phyloP scores from a whole-genome alignment of 2,113 vertebrate species.

The Oreochromis tanganicae region DNA sequence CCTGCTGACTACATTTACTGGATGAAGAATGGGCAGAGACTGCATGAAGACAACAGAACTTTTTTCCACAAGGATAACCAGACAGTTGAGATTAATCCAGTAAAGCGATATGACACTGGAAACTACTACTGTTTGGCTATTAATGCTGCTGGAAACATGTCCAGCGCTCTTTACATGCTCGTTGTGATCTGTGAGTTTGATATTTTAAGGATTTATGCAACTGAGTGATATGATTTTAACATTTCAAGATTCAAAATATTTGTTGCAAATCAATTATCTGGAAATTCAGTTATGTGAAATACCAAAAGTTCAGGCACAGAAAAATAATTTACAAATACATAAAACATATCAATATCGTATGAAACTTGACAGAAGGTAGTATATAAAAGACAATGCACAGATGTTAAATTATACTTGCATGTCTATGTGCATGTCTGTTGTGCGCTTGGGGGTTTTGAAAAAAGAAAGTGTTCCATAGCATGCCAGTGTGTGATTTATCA shows the following conservation, averaged over 20 bases:
- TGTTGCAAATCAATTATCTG: background rate
- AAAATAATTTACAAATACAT: background rate
- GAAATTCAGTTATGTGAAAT: background rate
- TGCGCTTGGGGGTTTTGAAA: background rate
- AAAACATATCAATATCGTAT: background rate
- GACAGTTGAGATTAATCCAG: slow-evolving; percentile 3
- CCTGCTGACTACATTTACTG: slow-evolving; percentile 21
- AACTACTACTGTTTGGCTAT: slow-evolving; percentile 42
- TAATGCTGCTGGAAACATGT: slow-evolving; percentile 15
- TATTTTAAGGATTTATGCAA: background rate
- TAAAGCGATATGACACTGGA: slow-evolving; percentile 18
- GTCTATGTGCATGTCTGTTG: background rate
- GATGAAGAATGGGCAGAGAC: slow-evolving; percentile 1
- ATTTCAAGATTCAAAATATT: background rate
- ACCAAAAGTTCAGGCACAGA: fast-evolving
- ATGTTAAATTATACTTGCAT: background rate
- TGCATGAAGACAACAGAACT: slow-evolving; percentile 11
- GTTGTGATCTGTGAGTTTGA: slow-evolving; percentile 67
- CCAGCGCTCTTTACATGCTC: slow-evolving; percentile 34
- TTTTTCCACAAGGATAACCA: background rate
- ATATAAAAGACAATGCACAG: background rate
- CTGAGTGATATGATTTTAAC: background rate
- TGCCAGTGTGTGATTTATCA: background rate
- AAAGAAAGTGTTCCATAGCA: background rate
- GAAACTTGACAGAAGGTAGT: background rate